Evolutionary conservation across 1,140 invertebrate genomes (phyloP).

Genomic region (Pogonomyrmex californicus): DNA sequence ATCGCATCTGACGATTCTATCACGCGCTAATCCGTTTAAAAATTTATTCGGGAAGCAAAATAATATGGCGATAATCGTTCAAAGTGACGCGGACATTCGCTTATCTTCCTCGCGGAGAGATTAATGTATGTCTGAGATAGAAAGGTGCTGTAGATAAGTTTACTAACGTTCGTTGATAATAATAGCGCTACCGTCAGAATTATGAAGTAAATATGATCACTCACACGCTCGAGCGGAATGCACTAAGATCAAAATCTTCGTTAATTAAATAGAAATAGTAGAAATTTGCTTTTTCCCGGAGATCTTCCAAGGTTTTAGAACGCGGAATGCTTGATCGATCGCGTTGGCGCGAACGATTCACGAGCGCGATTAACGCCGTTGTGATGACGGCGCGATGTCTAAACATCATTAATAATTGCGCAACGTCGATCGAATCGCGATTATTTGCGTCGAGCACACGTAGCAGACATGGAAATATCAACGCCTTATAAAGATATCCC

Average conservation of each 20-base stretch:
- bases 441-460: neutral
- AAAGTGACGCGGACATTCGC: constrained; percentile 68
- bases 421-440: neutral
- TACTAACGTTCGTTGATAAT: constrained; percentile 68
- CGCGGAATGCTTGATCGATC: neutral
- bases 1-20: constrained; percentile 69
- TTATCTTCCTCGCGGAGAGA: constrained; percentile 65
- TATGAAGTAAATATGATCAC: constrained; percentile 34
- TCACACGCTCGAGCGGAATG: constrained; percentile 10
- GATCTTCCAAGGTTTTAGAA: neutral
- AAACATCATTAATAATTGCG: neutral
- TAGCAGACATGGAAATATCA: neutral
- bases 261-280: neutral
- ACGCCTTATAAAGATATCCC: neutral
- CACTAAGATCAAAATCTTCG: constrained; percentile 44
- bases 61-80: constrained; percentile 66
- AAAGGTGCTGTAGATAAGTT: constrained; percentile 38
- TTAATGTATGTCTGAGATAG: constrained; percentile 58
- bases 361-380: constrained; percentile 1
- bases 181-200: constrained; percentile 41
- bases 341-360: neutral
- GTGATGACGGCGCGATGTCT: neutral
- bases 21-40: constrained; percentile 65
- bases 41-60: constrained; percentile 70
- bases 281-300: neutral